phyloP scores from a whole-genome alignment of 2,888 invertebrate species.

The Netelia inedita region DNA sequence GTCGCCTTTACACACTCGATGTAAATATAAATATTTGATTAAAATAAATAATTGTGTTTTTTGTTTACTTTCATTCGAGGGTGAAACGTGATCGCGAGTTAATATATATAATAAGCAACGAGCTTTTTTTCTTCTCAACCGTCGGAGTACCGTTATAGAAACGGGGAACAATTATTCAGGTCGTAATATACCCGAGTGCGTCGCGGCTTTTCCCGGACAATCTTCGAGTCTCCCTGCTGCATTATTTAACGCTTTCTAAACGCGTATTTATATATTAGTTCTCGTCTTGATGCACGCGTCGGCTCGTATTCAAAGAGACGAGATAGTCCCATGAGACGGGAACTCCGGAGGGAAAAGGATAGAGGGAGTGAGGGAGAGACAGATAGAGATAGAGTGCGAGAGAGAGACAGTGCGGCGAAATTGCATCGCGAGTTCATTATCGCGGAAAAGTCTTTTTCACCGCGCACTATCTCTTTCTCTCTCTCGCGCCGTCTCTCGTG shows the following conservation, averaged over 20 bases:
- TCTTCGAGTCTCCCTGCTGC: slow-evolving; percentile 63
- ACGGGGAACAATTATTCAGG: slow-evolving; percentile 54
- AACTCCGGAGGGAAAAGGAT: slow-evolving; percentile 12
- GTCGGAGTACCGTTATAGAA: slow-evolving; percentile 26
- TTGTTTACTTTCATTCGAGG: too few relatives aligned
- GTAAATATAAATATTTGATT: too few relatives aligned
- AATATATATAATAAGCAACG: background rate
- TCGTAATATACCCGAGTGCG: slow-evolving; percentile 19
- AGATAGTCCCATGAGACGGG: slow-evolving; percentile 54
- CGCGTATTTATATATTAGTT: slow-evolving; percentile 64
- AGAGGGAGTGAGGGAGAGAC: slow-evolving; percentile 28
- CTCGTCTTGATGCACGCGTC: slow-evolving; percentile 71
- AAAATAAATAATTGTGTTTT: too few relatives aligned
- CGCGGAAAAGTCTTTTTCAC: slow-evolving; percentile 73
- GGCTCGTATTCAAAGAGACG: slow-evolving; percentile 76
- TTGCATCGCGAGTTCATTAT: slow-evolving; percentile 76
- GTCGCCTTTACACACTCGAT: background rate
- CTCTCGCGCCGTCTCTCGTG: background rate
- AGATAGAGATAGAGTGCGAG: slow-evolving; percentile 13
- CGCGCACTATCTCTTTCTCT: slow-evolving; percentile 48
- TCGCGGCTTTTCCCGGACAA: slow-evolving; percentile 50
- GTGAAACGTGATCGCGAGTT: too few relatives aligned
- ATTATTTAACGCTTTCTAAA: slow-evolving; percentile 75
- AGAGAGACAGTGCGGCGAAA: slow-evolving; percentile 61
- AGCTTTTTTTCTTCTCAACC: slow-evolving; percentile 5